Percentiles rank a stretch among this genome's conserved stretches.
These are phyloP conservation scores for Aphelenchoides besseyi DNA, from an alignment of 1,140 invertebrate species.

Conservation along the genomic window DNA sequence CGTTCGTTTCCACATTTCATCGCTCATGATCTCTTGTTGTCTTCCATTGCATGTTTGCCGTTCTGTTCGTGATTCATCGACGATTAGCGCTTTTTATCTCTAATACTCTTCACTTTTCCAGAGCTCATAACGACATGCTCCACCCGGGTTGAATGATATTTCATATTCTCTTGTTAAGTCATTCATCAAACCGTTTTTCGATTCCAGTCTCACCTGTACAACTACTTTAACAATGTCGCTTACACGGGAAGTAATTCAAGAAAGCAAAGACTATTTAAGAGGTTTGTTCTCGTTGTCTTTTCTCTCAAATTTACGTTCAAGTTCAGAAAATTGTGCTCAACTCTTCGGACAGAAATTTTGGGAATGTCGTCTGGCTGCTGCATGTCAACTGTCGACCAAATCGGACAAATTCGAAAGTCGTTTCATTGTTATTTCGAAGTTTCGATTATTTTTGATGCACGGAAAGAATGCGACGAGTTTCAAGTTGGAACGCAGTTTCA, in stretches of 20 bases:
- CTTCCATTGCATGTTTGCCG: background rate
- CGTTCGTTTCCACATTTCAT: background rate
- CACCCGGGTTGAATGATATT: background rate
- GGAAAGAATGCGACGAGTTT: slow-evolving; percentile 49
- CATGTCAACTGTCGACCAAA: slow-evolving; percentile 46
- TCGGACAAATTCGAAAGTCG: slow-evolving; percentile 53
- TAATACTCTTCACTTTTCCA: background rate
- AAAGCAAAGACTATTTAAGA: slow-evolving; percentile 52
- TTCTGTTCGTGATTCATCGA: too few relatives aligned
- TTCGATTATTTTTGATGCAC: slow-evolving; percentile 53
- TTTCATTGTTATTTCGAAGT: slow-evolving; percentile 59
- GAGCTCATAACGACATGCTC: background rate
- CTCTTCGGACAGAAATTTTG: slow-evolving; percentile 61
- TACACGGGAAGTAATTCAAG: slow-evolving; percentile 44
- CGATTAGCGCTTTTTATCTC: background rate
- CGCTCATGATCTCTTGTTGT: background rate
- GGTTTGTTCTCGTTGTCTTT: slow-evolving; percentile 35
- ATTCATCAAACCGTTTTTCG: background rate
- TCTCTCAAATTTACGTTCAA: background rate
- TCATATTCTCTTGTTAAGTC: background rate
- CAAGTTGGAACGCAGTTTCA: slow-evolving; percentile 58
- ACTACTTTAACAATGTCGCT: slow-evolving; percentile 46
- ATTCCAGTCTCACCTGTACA: background rate
- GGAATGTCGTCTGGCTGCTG: slow-evolving; percentile 47
- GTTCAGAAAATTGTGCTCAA: slow-evolving; percentile 52